Conservation (phyloP, 2,113 vertebrate genomes). For the Mugil cephalus region DNA sequence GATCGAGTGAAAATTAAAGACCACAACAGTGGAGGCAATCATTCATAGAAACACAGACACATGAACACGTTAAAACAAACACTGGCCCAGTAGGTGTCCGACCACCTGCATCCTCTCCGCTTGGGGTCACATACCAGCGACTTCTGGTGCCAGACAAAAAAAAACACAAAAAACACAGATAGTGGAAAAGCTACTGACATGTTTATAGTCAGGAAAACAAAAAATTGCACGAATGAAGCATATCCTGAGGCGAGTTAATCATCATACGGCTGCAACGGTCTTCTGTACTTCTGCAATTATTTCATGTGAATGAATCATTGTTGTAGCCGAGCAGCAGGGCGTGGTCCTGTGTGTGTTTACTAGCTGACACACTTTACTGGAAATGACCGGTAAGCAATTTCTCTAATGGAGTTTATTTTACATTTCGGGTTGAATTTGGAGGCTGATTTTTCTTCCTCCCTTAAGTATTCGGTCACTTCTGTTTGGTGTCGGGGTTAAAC, state of each 20-base stretch:
- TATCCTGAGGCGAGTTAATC: too few relatives aligned
- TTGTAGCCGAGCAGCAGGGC: neutral
- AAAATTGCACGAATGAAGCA: too few relatives aligned
- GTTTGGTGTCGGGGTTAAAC: too few relatives aligned
- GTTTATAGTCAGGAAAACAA: too few relatives aligned
- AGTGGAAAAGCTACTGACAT: too few relatives aligned
- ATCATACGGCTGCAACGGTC: too few relatives aligned
- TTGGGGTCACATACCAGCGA: constrained; percentile 58
- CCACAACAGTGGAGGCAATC: neutral
- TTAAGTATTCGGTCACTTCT: too few relatives aligned
- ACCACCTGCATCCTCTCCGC: constrained; percentile 72
- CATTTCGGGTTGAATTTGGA: too few relatives aligned
- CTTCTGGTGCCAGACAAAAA: constrained; percentile 55
- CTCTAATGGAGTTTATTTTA: neutral
- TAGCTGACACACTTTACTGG: neutral
- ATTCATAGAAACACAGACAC: neutral
- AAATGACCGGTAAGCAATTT: constrained; percentile 6
- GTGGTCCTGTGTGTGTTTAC: constrained; percentile 8
- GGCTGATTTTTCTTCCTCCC: too few relatives aligned
- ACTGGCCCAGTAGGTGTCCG: constrained; percentile 5
- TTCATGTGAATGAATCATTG: too few relatives aligned
- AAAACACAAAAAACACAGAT: neutral
- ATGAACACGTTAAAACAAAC: neutral
- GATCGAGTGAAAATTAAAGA: too few relatives aligned
- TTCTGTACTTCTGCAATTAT: too few relatives aligned